Evolutionary conservation across 2,888 invertebrate species (phyloP).

Genomic region (Perdita meconis): DNA sequence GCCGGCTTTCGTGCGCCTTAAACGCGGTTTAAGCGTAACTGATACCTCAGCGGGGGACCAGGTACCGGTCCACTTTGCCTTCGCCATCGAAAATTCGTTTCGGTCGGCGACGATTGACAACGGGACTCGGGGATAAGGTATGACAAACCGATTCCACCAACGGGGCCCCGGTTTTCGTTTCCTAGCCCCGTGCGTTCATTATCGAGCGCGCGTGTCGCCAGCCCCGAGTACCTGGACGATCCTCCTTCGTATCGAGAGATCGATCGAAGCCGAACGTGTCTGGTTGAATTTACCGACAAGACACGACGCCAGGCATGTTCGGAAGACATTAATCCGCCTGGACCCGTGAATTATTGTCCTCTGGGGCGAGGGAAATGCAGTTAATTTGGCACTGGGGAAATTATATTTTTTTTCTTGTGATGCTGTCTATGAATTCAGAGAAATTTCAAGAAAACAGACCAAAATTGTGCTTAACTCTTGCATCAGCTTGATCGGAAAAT

Average conservation of each 20-base stretch:
- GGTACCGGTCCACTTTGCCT: slow-evolving; percentile 45
- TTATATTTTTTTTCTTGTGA: neutral
- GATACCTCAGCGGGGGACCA: slow-evolving; percentile 81
- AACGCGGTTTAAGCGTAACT: slow-evolving; percentile 83
- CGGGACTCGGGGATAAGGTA: slow-evolving; percentile 45
- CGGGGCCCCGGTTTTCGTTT: slow-evolving; percentile 35
- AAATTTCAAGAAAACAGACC: no score
- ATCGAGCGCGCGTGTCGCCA: slow-evolving; percentile 55
- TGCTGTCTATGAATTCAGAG: neutral
- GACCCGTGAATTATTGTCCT: slow-evolving; percentile 24
- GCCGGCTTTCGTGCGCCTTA: slow-evolving; percentile 73
- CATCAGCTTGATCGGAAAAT: no score
- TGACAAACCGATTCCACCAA: slow-evolving; percentile 33
- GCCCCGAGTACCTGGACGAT: slow-evolving; percentile 36
- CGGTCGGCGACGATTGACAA: slow-evolving; percentile 59
- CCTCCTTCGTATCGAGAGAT: slow-evolving; percentile 34
- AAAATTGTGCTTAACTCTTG: no score
- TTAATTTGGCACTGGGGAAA: slow-evolving; percentile 12
- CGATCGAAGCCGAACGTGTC: slow-evolving; percentile 40
- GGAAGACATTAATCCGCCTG: slow-evolving; percentile 22
- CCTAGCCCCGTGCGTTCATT: slow-evolving; percentile 34
- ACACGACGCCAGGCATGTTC: slow-evolving; percentile 17
- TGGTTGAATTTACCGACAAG: slow-evolving; percentile 38
- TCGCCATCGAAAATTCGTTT: slow-evolving; percentile 52
- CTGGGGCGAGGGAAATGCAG: slow-evolving; percentile 9